A percentile compares a stretch with the other conserved stretches of the same genome.
Conservation (phyloP, 2,797 vertebrate species). For the Hirundo rustica region DNA sequence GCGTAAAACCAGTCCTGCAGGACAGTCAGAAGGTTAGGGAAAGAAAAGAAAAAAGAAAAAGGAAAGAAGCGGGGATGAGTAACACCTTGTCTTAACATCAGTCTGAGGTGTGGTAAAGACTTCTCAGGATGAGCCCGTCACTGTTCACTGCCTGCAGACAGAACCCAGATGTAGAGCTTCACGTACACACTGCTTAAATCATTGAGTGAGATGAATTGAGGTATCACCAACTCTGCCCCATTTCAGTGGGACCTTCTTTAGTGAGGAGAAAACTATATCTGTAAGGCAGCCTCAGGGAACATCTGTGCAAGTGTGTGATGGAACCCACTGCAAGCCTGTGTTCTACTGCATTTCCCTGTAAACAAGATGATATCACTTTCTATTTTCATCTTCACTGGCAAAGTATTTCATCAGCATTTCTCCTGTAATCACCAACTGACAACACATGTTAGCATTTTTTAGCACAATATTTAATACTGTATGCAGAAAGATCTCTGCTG, state of each 20-base stretch:
- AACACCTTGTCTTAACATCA: not conserved
- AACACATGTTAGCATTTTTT: conserved; percentile 56
- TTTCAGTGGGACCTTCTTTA: not conserved
- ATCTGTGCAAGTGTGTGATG: not conserved
- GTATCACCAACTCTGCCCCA: not conserved
- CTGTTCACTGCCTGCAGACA: not conserved
- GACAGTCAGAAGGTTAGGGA: not conserved
- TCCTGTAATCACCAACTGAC: conserved; percentile 47
- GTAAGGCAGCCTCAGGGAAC: not conserved
- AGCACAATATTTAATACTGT: conserved; percentile 14
- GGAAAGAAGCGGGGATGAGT: not conserved
- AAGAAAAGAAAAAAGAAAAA: not conserved
- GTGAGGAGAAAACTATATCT: not conserved
- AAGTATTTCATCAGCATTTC: conserved; percentile 30
- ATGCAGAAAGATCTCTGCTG: not conserved
- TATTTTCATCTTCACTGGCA: conserved; percentile 55
- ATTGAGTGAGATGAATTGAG: not conserved
- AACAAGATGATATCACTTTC: conserved; percentile 64
- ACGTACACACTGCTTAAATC: not conserved
- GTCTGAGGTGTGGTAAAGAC: not conserved
- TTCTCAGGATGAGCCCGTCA: not conserved
- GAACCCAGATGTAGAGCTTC: not conserved
- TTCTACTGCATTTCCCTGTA: conserved; percentile 29
- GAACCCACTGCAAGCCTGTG: not conserved
- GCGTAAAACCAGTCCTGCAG: not conserved